Percentiles rank a stretch among this genome's conserved stretches.
Conservation (phyloP, 2,113 vertebrate species). For the Neodon shergylaensis region DNA sequence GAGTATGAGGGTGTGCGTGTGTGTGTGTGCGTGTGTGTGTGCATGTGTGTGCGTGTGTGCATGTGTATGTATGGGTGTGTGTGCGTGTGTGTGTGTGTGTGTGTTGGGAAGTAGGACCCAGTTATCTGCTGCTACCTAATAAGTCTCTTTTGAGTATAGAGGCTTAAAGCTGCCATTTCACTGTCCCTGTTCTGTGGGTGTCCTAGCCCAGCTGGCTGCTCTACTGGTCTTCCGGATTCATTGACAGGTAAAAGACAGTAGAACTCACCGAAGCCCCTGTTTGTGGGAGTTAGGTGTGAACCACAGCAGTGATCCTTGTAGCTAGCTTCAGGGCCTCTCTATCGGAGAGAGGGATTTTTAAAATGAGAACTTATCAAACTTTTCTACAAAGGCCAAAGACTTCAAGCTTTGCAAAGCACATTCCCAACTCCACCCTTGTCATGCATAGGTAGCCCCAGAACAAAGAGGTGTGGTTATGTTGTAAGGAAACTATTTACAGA, state of each 20-base stretch:
- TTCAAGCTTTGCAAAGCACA: not conserved
- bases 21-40: not conserved
- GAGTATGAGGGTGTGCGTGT: not conserved
- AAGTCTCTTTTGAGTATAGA: not conserved
- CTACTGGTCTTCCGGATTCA: not conserved
- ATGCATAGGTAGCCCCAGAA: not conserved
- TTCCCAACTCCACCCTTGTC: too few species aligned
- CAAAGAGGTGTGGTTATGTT: accelerated
- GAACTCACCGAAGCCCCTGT: not conserved
- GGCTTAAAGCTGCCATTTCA: not conserved
- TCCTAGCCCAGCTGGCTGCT: not conserved
- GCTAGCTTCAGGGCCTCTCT: not conserved
- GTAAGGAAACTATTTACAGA: not conserved
- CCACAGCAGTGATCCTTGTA: not conserved
- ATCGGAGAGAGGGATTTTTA: not conserved
- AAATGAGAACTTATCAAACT: not conserved
- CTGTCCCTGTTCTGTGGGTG: not conserved
- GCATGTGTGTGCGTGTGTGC: not conserved
- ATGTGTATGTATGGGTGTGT: not conserved
- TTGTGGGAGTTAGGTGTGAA: not conserved
- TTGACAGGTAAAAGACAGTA: not conserved
- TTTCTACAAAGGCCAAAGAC: not conserved
- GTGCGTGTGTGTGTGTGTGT: too few species aligned
- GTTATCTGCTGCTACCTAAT: not conserved
- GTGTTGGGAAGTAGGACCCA: not conserved